phyloP scores from a whole-genome alignment of 2,113 vertebrate genomes.

The Pelecanoides urinatrix region DNA sequence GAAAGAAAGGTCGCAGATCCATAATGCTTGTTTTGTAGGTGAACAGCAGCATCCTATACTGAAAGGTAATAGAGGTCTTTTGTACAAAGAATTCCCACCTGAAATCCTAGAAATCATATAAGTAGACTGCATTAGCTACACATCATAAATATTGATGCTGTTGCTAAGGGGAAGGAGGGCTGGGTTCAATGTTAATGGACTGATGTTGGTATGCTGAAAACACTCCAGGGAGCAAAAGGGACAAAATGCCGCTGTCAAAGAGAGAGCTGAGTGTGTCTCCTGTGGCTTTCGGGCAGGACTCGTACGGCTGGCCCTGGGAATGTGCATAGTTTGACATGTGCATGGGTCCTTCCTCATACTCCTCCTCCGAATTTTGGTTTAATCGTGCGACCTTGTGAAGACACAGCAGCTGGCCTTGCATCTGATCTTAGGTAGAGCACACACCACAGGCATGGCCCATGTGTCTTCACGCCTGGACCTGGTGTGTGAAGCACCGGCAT shows the following conservation, averaged over 20 bases:
- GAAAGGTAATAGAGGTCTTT: constrained; percentile 11
- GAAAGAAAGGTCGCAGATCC: not conserved
- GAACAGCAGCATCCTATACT: not conserved
- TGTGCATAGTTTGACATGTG: accelerated
- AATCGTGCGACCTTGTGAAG: not conserved
- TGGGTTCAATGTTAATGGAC: constrained; percentile 36
- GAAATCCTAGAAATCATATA: constrained; percentile 42
- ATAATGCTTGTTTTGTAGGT: not conserved
- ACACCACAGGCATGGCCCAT: accelerated
- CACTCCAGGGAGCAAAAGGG: not conserved
- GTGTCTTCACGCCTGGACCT: not conserved
- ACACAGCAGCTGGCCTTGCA: not conserved
- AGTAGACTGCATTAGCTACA: constrained; percentile 56
- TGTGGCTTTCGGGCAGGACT: not conserved
- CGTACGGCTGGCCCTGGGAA: not conserved
- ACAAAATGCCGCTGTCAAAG: not conserved
- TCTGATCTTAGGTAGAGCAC: not conserved
- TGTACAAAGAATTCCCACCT: not conserved
- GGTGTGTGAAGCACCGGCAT: too few relatives aligned
- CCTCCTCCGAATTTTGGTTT: not conserved
- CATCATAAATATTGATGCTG: constrained; percentile 72
- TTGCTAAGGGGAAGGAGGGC: not conserved
- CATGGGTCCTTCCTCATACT: not conserved
- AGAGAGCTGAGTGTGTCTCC: not conserved
- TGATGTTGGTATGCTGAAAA: not conserved